Base-by-base conservation (phyloP, 2,113 vertebrate genomes). In the Nettapus auritus region DNA sequence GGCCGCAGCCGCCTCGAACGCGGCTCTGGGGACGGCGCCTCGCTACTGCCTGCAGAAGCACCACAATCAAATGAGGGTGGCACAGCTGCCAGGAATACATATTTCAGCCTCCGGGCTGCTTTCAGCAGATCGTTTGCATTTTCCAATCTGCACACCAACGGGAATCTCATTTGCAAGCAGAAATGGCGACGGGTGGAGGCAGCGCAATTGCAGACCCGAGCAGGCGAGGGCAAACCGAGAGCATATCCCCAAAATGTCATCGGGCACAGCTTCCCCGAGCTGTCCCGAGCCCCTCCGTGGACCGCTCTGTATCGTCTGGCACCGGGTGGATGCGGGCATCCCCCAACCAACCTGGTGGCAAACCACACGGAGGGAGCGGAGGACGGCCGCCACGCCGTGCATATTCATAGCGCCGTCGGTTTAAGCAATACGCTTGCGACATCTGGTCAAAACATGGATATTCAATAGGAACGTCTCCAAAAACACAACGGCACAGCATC, bases 71-170 rank as follows among this genome's bases (percentile, higher is more conserved):
- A 75, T 8, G 76, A 96, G 96, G 93, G 66, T 94, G 89, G 95
- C 78, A 53, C 87, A 88, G 90, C 90, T 91, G 94, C 82, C 93
- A 96, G 95, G 84, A 96, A 96, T 77, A 89, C 84, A 83, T 29
- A 96, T 94, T 94, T 92, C 5, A 96, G 92, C 94, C 95, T 96
- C 94, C 74, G 42, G 94, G 88, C 76, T 86, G 84, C 93, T 96
- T 87, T 88, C 69, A 91, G 92, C 93, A 96, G 89, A 85, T 91
- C 21, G 13, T 88, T 81, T 97, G 85, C 93, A 87, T 96, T 94
- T 91, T 64, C 89, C 48, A 55, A 83, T 64, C 94, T 23, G n/a
- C 67, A 89, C 88, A 70, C 1, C 9, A 86, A 55, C 75, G 74
- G 92, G 93, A 94, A 91, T 78, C 62, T 84, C 92, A 90, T 60